Conservation (phyloP, 2,888 invertebrate genomes). For the Drosophila flavopinicola region DNA sequence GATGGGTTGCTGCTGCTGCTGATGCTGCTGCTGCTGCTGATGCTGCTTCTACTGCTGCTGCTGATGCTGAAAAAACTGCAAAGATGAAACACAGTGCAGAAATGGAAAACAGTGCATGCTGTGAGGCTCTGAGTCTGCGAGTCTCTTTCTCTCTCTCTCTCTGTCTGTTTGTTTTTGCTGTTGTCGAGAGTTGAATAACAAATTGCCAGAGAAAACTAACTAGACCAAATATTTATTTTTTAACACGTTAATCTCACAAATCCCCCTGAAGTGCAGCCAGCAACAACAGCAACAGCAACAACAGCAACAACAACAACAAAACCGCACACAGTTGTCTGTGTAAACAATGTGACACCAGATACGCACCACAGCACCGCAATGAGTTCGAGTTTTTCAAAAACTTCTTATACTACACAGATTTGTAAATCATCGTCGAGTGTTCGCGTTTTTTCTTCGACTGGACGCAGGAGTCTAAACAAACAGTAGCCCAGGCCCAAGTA, state of each 20-base stretch:
- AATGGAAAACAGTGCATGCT: conserved; percentile 31
- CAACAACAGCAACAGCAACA: conserved; percentile 32
- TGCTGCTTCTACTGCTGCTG: conserved; percentile 6
- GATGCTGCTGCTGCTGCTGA: conserved; percentile 1
- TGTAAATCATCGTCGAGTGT: conserved; percentile 42
- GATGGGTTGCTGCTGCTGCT: conserved; percentile 26
- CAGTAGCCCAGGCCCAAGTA: conserved; percentile 51
- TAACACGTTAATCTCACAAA: conserved; percentile 80
- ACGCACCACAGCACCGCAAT: conserved; percentile 49
- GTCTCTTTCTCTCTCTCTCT: conserved; percentile 13
- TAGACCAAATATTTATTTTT: conserved; percentile 80
- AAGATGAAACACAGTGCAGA: conserved; percentile 54
- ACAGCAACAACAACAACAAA: conserved; percentile 41
- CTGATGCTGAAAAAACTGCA: conserved; percentile 27
- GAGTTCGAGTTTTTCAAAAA: conserved; percentile 43
- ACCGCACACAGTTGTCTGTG: conserved; percentile 70
- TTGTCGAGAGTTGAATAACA: conserved; percentile 66
- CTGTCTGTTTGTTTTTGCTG: conserved; percentile 62
- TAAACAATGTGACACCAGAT: conserved; percentile 69
- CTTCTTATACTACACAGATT: conserved; percentile 45
- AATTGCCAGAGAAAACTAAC: conserved; percentile 75
- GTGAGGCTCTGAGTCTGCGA: conserved; percentile 7
- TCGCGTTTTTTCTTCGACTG: conserved; percentile 48
- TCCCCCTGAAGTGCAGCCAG: conserved; percentile 65
- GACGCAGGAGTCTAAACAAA: conserved; percentile 77